These are phyloP conservation scores for Platyrinchus mystaceus DNA, from an alignment of 2,797 vertebrate genomes.

Conservation along the genomic window DNA sequence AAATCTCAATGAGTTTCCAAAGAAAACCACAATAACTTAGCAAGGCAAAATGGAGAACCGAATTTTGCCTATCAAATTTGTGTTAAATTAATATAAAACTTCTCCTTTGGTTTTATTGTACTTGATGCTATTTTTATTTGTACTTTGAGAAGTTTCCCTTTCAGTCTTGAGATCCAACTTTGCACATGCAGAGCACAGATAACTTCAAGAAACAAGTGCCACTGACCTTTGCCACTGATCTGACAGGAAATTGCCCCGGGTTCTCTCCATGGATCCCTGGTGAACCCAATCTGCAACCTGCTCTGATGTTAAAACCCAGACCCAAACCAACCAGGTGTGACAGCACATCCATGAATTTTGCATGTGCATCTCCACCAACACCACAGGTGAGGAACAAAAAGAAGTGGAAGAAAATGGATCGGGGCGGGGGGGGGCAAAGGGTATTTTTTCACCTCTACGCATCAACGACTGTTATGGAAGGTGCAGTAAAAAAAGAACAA, in stretches of 20 bases:
- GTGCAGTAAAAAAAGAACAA: background rate
- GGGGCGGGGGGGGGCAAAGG: background rate
- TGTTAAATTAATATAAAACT: background rate
- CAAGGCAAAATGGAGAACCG: background rate
- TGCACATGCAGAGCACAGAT: background rate
- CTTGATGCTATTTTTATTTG: background rate
- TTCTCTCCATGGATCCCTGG: background rate
- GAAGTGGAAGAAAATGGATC: background rate
- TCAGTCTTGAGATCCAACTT: background rate
- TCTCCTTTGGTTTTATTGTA: background rate
- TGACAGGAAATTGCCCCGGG: background rate
- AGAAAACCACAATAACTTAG: background rate
- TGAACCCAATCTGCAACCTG: background rate
- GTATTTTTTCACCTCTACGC: background rate
- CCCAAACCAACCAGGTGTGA: background rate
- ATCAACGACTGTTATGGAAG: fast-evolving
- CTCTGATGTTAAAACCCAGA: background rate
- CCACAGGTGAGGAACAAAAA: background rate
- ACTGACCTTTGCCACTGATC: background rate
- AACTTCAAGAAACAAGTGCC: background rate
- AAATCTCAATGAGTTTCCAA: background rate
- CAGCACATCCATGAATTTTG: background rate
- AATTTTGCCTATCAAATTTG: background rate
- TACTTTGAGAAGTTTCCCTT: background rate
- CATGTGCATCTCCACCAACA: background rate